A percentile compares a stretch with the other conserved stretches of the same genome.
These are phyloP conservation scores for Cherax quadricarinatus DNA, from an alignment of 1,140 invertebrate species.

Conservation along the genomic window DNA sequence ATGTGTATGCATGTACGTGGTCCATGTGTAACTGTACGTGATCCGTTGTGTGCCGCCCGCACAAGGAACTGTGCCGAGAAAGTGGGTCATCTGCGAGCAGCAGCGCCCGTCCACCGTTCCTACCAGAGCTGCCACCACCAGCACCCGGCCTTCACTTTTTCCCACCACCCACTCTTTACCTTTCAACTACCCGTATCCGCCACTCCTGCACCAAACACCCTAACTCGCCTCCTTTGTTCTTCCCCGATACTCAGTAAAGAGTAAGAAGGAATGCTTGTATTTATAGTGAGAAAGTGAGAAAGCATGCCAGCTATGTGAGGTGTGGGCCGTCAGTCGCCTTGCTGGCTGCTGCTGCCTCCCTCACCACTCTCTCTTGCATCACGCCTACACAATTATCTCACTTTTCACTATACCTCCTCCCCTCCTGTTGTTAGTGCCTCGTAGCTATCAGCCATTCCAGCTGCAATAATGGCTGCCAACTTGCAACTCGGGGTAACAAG, in stretches of 20 bases:
- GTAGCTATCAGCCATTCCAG: not conserved
- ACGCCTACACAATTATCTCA: conserved; percentile 27
- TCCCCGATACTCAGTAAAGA: not conserved
- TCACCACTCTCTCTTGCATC: conserved; percentile 31
- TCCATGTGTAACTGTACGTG: conserved; percentile 66
- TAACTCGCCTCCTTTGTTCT: not conserved
- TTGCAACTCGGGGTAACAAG: conserved; percentile 24
- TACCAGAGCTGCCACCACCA: conserved; percentile 45
- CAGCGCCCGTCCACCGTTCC: conserved; percentile 50
- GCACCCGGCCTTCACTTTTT: conserved; percentile 60
- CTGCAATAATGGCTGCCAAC: not conserved
- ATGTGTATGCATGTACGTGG: not conserved
- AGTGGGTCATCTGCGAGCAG: conserved; percentile 65
- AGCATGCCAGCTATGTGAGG: conserved; percentile 22
- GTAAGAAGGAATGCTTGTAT: not conserved
- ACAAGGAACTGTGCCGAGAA: conserved; percentile 66
- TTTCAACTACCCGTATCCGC: conserved; percentile 26
- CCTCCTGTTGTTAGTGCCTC: not conserved
- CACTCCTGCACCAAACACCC: not conserved
- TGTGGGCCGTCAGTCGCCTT: conserved; percentile 43
- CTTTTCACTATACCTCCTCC: not conserved
- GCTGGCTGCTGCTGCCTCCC: conserved; percentile 48
- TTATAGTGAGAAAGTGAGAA: not conserved
- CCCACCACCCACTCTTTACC: conserved; percentile 30
- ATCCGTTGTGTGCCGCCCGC: conserved; percentile 39